Evolutionary conservation across 2,797 vertebrate species (phyloP).

Genomic region (Antrozous pallidus): DNA sequence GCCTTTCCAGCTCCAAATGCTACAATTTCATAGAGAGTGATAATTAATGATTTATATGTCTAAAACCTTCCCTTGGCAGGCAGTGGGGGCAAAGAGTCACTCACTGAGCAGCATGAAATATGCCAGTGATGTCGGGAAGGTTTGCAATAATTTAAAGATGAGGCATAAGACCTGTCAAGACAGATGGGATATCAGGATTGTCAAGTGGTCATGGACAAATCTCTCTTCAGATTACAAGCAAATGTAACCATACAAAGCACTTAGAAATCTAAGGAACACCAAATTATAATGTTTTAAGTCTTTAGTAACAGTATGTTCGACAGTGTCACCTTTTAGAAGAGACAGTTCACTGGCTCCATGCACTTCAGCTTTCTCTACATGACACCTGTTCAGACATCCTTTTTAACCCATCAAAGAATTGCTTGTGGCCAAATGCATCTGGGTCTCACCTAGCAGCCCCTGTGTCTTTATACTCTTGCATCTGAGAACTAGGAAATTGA

Average conservation of each 20-base stretch:
- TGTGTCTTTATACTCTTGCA: accelerated
- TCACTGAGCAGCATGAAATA: not conserved
- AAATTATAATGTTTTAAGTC: not conserved
- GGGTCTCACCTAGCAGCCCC: not conserved
- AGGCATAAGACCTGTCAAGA: not conserved
- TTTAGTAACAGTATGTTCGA: not conserved
- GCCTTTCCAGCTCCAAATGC: not conserved
- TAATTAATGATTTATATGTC: not conserved
- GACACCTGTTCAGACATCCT: accelerated
- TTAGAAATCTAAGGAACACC: not conserved
- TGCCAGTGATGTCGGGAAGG: not conserved
- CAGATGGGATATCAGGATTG: not conserved
- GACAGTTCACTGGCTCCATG: not conserved
- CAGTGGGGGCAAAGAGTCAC: not conserved
- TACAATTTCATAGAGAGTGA: accelerated
- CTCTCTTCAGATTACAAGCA: not conserved
- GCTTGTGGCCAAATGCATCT: accelerated
- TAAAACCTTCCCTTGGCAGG: not conserved
- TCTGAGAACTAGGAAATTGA: not conserved
- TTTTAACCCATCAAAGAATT: not conserved
- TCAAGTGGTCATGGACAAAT: not conserved
- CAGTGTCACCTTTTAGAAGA: not conserved
- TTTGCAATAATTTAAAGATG: not conserved
- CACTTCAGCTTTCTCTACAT: not conserved
- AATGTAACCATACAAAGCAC: not conserved